phyloP scores from a whole-genome alignment of 2,113 vertebrate genomes.

The Puma concolor region DNA sequence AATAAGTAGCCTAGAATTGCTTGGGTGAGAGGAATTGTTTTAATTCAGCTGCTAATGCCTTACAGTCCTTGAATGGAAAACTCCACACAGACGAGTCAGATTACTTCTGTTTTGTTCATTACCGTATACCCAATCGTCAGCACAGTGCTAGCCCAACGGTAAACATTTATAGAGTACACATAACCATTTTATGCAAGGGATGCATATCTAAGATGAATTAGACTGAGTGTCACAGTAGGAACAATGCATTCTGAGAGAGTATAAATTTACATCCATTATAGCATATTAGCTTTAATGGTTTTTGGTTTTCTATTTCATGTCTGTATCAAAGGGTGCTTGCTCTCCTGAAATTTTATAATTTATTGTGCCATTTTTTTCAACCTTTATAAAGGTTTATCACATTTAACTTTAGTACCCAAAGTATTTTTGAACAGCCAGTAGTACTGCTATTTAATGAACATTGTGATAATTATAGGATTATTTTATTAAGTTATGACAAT shows the following conservation, averaged over 20 bases:
- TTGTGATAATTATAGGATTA: background rate
- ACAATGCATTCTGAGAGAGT: background rate
- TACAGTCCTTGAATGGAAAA: background rate
- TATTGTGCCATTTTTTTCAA: background rate
- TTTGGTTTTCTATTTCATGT: background rate
- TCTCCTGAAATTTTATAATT: background rate
- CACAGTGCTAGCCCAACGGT: background rate
- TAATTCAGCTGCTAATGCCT: background rate
- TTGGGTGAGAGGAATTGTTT: background rate
- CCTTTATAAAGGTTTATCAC: background rate
- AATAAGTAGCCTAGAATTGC: background rate
- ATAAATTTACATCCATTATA: background rate
- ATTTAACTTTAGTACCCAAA: background rate
- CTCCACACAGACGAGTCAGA: background rate
- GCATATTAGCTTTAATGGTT: background rate
- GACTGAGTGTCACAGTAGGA: background rate
- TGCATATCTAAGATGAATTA: background rate
- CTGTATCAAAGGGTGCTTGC: background rate
- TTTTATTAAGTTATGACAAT: slow-evolving; percentile 14
- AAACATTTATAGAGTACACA: background rate
- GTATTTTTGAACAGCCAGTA: background rate
- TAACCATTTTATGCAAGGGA: background rate
- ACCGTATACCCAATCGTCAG: background rate
- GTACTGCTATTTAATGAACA: background rate
- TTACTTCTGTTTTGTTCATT: background rate